A percentile compares a stretch with the other conserved stretches of the same genome.
These are phyloP conservation scores for Chelonoidis abingdonii DNA, from an alignment of 2,113 vertebrate species.

Conservation along the genomic window DNA sequence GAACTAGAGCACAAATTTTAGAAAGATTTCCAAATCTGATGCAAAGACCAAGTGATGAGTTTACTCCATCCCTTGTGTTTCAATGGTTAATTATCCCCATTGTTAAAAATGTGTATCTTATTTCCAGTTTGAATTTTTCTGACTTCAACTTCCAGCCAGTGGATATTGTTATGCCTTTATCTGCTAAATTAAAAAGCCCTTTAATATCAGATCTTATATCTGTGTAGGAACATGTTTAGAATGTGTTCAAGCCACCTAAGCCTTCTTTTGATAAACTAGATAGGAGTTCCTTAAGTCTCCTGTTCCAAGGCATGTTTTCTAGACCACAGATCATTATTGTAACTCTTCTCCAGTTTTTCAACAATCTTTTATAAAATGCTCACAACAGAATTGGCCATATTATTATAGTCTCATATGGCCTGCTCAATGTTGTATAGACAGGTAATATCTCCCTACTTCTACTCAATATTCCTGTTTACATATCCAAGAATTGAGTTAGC, in stretches of 20 bases:
- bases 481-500: neutral
- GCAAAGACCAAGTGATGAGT: neutral
- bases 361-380: neutral
- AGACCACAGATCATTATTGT: neutral
- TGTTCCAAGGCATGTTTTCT: neutral
- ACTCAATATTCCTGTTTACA: neutral
- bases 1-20: neutral
- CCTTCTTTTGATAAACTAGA: neutral
- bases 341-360: neutral
- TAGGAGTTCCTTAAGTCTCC: neutral
- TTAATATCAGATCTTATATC: neutral
- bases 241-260: neutral
- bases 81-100: neutral
- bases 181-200: neutral
- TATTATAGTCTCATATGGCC: neutral
- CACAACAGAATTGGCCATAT: neutral
- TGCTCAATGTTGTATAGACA: neutral
- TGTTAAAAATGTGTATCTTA: neutral
- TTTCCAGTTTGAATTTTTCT: neutral
- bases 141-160: neutral
- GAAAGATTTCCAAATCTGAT: neutral
- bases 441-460: neutral
- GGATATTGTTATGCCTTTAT: neutral
- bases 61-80: neutral
- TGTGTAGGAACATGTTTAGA: neutral